Percentiles rank a stretch among this genome's conserved stretches.
Conservation (phyloP, 23 tunicate species). For the Trididemnum nubilum region DNA sequence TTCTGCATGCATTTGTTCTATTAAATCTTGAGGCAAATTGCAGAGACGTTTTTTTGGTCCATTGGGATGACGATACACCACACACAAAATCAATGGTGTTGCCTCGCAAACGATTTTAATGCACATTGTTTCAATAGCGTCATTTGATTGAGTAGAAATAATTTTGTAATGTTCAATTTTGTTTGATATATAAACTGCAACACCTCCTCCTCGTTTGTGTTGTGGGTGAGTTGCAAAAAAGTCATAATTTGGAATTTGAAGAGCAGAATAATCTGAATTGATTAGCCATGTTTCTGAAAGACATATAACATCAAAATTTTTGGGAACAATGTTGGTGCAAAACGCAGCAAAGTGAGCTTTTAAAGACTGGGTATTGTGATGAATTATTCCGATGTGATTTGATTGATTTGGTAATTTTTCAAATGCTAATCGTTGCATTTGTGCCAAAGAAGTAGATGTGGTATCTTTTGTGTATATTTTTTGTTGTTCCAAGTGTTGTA, state of each 20-base stretch:
- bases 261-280: background rate
- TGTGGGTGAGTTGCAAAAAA: background rate
- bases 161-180: background rate
- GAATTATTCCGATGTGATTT: background rate
- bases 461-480: background rate
- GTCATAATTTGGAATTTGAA: background rate
- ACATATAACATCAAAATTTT: background rate
- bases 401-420: background rate
- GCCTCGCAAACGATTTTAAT: background rate
- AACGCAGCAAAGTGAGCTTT: background rate
- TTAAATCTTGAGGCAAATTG: background rate
- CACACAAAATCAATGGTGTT: background rate
- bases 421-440: background rate
- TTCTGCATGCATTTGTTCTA: background rate
- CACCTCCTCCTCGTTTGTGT: conserved; percentile 9
- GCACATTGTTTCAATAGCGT: background rate
- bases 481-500: background rate
- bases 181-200: background rate
- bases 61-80: background rate
- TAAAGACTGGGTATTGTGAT: conserved; percentile 19
- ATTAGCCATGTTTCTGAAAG: conserved; percentile 4
- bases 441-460: background rate
- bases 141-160: background rate
- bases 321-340: background rate
- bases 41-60: background rate